phyloP scores from a whole-genome alignment of 2,797 vertebrate genomes.

The Notoglanidium macrostoma region DNA sequence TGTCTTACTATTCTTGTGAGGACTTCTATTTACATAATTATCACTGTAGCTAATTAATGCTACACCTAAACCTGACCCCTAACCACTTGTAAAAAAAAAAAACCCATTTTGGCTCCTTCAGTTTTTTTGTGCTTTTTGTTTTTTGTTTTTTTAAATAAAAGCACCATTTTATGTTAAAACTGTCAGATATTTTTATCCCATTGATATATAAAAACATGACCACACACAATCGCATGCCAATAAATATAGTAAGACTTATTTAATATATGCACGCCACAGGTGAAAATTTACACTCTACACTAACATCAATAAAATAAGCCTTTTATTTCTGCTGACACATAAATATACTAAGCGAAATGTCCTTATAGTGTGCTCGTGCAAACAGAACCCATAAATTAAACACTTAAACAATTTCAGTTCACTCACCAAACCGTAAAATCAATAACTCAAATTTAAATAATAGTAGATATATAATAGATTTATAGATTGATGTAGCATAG shows the following conservation, averaged over 20 bases:
- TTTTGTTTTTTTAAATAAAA: not conserved
- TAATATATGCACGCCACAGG: not conserved
- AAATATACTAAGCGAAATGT: not conserved
- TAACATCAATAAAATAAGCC: not conserved
- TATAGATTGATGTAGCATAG: no score
- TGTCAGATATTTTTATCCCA: not conserved
- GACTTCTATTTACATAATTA: not conserved
- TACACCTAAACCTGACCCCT: not conserved
- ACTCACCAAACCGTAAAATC: no score
- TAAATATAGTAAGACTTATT: not conserved
- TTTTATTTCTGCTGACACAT: not conserved
- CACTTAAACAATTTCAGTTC: no score
- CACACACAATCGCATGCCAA: not conserved
- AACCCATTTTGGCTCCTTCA: not conserved
- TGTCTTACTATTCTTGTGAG: not conserved
- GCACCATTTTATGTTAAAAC: not conserved
- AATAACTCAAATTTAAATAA: no score
- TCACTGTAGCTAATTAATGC: not conserved
- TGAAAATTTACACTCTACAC: not conserved
- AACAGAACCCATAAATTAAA: not conserved
- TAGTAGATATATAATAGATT: no score
- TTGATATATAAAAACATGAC: not conserved
- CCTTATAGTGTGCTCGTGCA: conserved; percentile 17
- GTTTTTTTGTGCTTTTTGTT: not conserved
- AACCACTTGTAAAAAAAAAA: not conserved